Evolutionary conservation across 2,797 vertebrate species (phyloP).

Genomic region (Phyllotis vaccarum): DNA sequence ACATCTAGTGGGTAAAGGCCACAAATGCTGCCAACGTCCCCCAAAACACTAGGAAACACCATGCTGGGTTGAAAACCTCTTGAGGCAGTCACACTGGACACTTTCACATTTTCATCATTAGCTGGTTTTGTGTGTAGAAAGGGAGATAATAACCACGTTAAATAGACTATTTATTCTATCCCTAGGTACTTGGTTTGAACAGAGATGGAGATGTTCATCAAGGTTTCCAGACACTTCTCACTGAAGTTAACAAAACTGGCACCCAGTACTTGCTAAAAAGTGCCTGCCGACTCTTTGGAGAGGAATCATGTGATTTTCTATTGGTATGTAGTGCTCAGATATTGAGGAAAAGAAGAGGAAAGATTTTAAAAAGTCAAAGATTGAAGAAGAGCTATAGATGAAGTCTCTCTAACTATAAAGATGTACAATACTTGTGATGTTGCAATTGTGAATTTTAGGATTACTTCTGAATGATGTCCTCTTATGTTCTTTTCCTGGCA

Average conservation of each 20-base stretch:
- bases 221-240: slow-evolving; percentile 87
- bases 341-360: background rate
- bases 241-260: slow-evolving; percentile 88
- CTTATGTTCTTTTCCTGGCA: background rate
- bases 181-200: slow-evolving; percentile 85
- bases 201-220: slow-evolving; percentile 75
- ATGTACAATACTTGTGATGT: background rate
- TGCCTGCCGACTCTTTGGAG: slow-evolving; percentile 95
- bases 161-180: background rate
- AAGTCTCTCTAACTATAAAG: background rate
- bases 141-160: background rate
- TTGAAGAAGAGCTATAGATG: background rate
- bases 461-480: background rate
- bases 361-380: background rate
- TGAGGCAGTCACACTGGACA: background rate
- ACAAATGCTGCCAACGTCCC: background rate
- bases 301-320: slow-evolving; percentile 92
- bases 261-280: slow-evolving; percentile 91
- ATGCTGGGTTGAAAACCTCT: background rate
- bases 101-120: background rate
- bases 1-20: slow-evolving; percentile 56
- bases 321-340: slow-evolving; percentile 86
- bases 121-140: background rate
- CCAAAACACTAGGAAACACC: fast-evolving
- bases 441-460: background rate